Percentiles rank a stretch among this genome's conserved stretches.
Evolutionary conservation across 2,113 vertebrate genomes (phyloP).

Genomic region (mouse (Mus musculus)): GRCm39 chr16:10668501-10669000

Average conservation of each 20-base stretch:
- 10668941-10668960: background rate
- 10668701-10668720: background rate
- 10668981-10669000: background rate
- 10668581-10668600: background rate
- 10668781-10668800: background rate
- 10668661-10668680: background rate
- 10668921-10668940: background rate
- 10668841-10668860: background rate
- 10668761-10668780: background rate
- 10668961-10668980: background rate
- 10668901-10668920: background rate
- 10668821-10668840: background rate
- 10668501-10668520: background rate
- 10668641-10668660: background rate
- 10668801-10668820: background rate
- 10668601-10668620: background rate
- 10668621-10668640: background rate
- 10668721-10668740: background rate
- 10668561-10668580: background rate
- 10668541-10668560: fast-evolving
- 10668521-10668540: background rate
- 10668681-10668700: background rate
- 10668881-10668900: background rate
- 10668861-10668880: background rate
- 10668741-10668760: background rate